Evolutionary conservation across 2,888 invertebrate species (phyloP), one percentile per base, ranked within the genome.

Genomic region (Mechanitis messenoides): DNA sequence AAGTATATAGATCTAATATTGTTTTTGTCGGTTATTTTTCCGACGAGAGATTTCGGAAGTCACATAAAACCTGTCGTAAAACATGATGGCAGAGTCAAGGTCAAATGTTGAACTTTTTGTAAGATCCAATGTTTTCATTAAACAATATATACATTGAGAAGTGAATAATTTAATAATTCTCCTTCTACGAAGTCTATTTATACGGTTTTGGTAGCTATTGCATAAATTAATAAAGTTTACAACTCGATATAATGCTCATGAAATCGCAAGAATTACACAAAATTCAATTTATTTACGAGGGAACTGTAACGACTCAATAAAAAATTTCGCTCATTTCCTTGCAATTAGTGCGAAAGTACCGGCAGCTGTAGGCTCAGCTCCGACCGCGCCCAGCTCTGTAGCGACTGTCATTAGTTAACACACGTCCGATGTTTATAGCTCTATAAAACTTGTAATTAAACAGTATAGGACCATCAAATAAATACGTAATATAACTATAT

Each of bases 281-380:
- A 75, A 83, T 76, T 75, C 69, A 76, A 78, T 83, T 87, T 84
- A 85, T 83, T 74, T 81, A 79, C 82, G 75, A 78, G 75, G 73
- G 69, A 73, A 77, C 72, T 81, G 85, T 86, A 85, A 87, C 78
- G 71, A 75, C 74, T 70, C 78, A 70, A 84, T 87, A 85, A 86
- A 85, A 85, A 80, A 74, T 80, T 84, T 82, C 80, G 79, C 78
- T 80, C 79, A 81, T 83, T 85, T 82, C 79, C 79, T 72, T 61
- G 74, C 82, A 83, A 82, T 84, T 84, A 82, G 78, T 9, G 9
- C 7, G 31, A 50, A 50, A 31, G 50, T 50, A 50, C 31, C 47
- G 28, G 28, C 20, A 28, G 5, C 47, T 28, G 7, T 31, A 20
- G 50, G 50, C 50, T 28, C 28, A 28, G 50, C 50, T 50, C 7